Conservation (phyloP, 1,140 invertebrate species). For the Plectrocnemia conspersa region DNA sequence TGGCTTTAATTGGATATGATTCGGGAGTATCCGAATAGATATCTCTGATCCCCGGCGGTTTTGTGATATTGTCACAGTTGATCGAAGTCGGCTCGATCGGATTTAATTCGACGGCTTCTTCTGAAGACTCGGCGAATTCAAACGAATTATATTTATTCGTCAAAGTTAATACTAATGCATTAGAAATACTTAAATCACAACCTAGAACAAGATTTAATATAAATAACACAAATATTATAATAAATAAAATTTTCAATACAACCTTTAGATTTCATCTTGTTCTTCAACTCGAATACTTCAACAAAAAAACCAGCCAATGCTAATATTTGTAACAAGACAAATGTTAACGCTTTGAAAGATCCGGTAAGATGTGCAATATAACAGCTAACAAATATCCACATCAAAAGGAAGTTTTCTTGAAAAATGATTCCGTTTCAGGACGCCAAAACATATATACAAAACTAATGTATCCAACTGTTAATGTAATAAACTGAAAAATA, state of each 20-base stretch:
- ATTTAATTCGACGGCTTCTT: neutral
- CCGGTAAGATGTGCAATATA: constrained; percentile 58
- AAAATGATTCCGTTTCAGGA: constrained; percentile 53
- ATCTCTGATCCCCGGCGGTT: neutral
- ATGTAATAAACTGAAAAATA: constrained; percentile 29
- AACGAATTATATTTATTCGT: constrained; percentile 28
- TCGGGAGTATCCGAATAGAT: neutral
- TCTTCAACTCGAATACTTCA: constrained; percentile 35
- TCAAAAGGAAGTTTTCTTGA: constrained; percentile 54
- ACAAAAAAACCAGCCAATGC: constrained; percentile 44
- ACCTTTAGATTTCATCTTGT: constrained; percentile 20
- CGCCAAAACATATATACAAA: constrained; percentile 54
- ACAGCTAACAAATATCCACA: constrained; percentile 60
- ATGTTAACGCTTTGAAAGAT: constrained; percentile 56
- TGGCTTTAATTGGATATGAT: constrained; percentile 37
- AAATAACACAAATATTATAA: neutral
- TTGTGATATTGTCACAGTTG: neutral
- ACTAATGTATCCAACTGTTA: constrained; percentile 45
- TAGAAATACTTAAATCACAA: constrained; percentile 19
- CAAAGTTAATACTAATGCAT: constrained; percentile 28
- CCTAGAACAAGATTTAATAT: constrained; percentile 19
- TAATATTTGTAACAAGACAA: constrained; percentile 48
- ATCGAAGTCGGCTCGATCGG: neutral
- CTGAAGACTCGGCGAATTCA: constrained; percentile 8
- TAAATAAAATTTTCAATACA: neutral